A percentile compares a stretch with the other conserved stretches of the same genome.
phyloP scores from a whole-genome alignment of 2,113 vertebrate genomes.

The Limanda limanda region DNA sequence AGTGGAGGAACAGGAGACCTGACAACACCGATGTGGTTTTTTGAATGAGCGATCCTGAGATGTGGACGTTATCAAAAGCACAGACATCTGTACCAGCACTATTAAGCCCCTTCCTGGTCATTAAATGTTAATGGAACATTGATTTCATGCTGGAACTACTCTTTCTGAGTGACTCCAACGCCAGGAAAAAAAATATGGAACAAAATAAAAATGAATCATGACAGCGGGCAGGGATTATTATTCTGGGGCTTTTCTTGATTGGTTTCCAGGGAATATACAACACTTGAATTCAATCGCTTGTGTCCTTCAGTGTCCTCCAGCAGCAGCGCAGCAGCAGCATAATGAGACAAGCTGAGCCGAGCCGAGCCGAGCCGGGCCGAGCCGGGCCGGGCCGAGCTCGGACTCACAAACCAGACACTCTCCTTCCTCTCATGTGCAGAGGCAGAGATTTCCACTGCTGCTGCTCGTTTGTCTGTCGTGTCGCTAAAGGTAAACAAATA shows the following conservation, averaged over 20 bases:
- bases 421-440: conserved; percentile 27
- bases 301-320: conserved; percentile 83
- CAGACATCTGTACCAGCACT: conserved; percentile 82
- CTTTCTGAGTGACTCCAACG: conserved; percentile 80
- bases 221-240: conserved; percentile 78
- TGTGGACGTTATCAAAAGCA: conserved; percentile 69
- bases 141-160: conserved; percentile 84
- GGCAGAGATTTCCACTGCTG: conserved; percentile 30
- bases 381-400: conserved; percentile 48
- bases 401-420: conserved; percentile 54
- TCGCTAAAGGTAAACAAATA: conserved; percentile 35
- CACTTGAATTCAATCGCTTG: conserved; percentile 79
- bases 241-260: conserved; percentile 81
- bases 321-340: conserved; percentile 72
- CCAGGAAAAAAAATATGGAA: conserved; percentile 75
- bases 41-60: conserved; percentile 70
- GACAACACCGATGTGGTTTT: conserved; percentile 59
- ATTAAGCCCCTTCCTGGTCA: conserved; percentile 83
- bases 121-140: conserved; percentile 88
- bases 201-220: conserved; percentile 84
- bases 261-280: conserved; percentile 83
- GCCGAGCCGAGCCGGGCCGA: conserved; percentile 44
- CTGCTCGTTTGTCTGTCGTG: conserved; percentile 9
- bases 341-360: conserved; percentile 64
- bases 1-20: conserved; percentile 33